Percentiles rank a stretch among this genome's conserved stretches.
Conservation (phyloP, 2,113 vertebrate species). For the Macquaria australasica region DNA sequence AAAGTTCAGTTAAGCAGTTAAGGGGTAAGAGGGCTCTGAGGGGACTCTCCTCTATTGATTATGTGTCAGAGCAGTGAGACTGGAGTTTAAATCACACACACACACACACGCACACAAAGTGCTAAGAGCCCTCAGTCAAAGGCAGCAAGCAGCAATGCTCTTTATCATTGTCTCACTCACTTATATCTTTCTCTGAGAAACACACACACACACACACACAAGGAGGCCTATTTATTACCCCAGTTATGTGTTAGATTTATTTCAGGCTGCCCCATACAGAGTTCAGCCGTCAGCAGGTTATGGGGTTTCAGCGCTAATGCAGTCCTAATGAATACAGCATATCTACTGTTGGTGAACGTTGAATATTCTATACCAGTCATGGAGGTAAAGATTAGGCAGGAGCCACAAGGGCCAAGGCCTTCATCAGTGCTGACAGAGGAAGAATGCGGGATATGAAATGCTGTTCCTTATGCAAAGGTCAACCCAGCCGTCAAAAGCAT, state of each 20-base stretch:
- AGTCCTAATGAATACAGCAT: constrained; percentile 79
- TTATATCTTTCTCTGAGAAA: constrained; percentile 78
- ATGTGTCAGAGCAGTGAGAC: constrained; percentile 93
- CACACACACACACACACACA: constrained; percentile 51
- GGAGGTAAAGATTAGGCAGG: constrained; percentile 68
- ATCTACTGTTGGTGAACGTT: constrained; percentile 62
- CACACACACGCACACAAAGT: constrained; percentile 64
- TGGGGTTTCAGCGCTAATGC: constrained; percentile 77
- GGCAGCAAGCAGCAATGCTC: constrained; percentile 73
- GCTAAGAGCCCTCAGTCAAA: constrained; percentile 83
- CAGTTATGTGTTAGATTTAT: constrained; percentile 83
- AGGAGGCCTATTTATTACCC: constrained; percentile 77
- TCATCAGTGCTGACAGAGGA: constrained; percentile 57
- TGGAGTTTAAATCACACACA: constrained; percentile 90
- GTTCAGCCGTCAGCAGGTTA: constrained; percentile 76
- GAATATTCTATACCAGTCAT: constrained; percentile 59
- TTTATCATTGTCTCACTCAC: constrained; percentile 82
- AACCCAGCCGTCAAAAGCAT: constrained; percentile 21
- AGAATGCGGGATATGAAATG: constrained; percentile 60
- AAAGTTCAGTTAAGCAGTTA: constrained; percentile 99
- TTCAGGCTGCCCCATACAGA: constrained; percentile 69
- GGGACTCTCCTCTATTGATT: constrained; percentile 96
- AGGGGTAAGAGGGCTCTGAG: constrained; percentile 95
- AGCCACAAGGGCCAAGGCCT: constrained; percentile 51
- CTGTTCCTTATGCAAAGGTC: constrained; percentile 62